These are phyloP conservation scores for Ophthalmotilapia sp. DNA, from an alignment of 2,113 vertebrate genomes.

Conservation along the genomic window DNA sequence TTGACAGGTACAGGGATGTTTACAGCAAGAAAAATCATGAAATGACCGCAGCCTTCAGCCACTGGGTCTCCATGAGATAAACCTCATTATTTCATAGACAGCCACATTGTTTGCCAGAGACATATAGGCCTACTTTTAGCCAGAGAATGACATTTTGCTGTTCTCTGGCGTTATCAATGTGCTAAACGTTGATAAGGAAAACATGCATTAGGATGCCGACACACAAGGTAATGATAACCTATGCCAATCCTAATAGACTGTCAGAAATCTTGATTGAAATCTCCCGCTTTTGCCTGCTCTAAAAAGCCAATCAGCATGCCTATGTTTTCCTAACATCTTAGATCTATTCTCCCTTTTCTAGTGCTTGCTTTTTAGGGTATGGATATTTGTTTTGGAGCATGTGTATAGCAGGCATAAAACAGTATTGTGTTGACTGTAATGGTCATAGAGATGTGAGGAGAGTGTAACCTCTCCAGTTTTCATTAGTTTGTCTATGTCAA, in stretches of 20 bases:
- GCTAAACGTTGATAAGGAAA: conserved; percentile 67
- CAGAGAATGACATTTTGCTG: conserved; percentile 49
- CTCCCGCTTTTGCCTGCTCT: conserved; percentile 48
- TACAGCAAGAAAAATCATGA: background rate
- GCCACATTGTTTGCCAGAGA: conserved; percentile 42
- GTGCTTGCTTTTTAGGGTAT: background rate
- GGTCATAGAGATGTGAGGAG: background rate
- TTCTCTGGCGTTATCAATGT: conserved; percentile 52
- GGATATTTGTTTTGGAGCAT: conserved; percentile 14
- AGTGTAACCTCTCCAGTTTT: background rate
- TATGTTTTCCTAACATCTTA: background rate
- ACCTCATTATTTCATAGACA: conserved; percentile 40
- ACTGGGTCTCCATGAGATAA: conserved; percentile 16
- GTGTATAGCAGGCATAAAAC: background rate
- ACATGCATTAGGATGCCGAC: conserved; percentile 66
- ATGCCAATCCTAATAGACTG: conserved; percentile 69
- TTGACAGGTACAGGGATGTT: background rate
- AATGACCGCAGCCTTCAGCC: background rate
- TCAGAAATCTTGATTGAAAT: conserved; percentile 76
- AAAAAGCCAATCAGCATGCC: conserved; percentile 58
- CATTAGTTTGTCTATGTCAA: background rate
- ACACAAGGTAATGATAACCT: conserved; percentile 72
- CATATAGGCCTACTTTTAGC: conserved; percentile 26
- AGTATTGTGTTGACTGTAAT: background rate
- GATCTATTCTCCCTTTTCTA: background rate